Conservation (phyloP, 2,113 vertebrate species). For the Neodon shergylaensis region DNA sequence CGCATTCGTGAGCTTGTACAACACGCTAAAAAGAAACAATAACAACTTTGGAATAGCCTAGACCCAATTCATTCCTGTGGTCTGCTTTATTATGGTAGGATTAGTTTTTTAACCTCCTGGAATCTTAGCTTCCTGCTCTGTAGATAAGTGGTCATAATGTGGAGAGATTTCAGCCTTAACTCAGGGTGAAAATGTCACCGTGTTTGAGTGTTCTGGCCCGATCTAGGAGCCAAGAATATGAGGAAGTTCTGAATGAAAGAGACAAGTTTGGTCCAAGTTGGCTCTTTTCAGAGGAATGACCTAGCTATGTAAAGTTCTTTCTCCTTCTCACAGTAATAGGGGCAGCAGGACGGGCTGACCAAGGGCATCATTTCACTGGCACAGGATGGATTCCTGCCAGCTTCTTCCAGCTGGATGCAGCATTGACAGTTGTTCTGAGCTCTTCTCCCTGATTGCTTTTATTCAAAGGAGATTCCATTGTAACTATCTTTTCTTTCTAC, state of each 20-base stretch:
- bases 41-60: slow-evolving; percentile 7
- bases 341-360: not conserved
- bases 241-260: slow-evolving; percentile 25
- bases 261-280: not conserved
- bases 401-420: slow-evolving; percentile 23
- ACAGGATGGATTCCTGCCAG: slow-evolving; percentile 32
- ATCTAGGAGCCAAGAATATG: not conserved
- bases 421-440: slow-evolving; percentile 12
- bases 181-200: not conserved
- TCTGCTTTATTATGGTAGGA: not conserved
- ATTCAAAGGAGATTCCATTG: not conserved
- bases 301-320: slow-evolving; percentile 46
- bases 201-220: not conserved
- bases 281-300: slow-evolving; percentile 31
- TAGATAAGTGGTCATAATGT: not conserved
- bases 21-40: not conserved
- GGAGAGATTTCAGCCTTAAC: not conserved
- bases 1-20: not conserved
- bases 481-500: slow-evolving; percentile 10
- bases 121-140: slow-evolving; percentile 39
- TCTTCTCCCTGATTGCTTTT: slow-evolving; percentile 34
- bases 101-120: not conserved
- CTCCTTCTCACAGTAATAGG: slow-evolving; percentile 8
- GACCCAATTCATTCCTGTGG: not conserved
- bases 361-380: slow-evolving; percentile 45